phyloP scores from a whole-genome alignment of 2,888 invertebrate genomes.

The Hesperia comma region DNA sequence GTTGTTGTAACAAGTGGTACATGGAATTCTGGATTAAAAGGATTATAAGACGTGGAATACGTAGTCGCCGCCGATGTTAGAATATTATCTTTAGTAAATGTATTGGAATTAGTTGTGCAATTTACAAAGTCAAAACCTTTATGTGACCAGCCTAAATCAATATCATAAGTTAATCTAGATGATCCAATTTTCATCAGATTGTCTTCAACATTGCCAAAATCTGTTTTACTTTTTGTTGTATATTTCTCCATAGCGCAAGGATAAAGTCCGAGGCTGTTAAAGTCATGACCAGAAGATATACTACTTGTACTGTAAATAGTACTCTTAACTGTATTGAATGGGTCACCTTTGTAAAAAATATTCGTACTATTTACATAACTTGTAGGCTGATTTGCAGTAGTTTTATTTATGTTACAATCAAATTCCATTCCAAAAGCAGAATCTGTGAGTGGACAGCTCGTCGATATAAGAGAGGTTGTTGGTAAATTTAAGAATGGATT shows the following conservation, averaged over 20 bases:
- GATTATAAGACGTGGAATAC: constrained; percentile 72
- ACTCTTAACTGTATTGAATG: constrained; percentile 70
- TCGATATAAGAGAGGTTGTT: constrained; percentile 67
- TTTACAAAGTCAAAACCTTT: constrained; percentile 78
- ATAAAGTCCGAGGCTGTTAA: constrained; percentile 73
- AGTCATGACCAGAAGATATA: constrained; percentile 75
- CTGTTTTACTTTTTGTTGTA: constrained; percentile 70
- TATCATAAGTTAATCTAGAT: constrained; percentile 76
- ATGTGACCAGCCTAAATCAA: constrained; percentile 79
- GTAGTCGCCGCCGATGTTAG: constrained; percentile 65
- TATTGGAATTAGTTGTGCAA: constrained; percentile 64
- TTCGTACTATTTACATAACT: constrained; percentile 63
- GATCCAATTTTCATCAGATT: constrained; percentile 78
- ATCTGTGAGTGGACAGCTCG: constrained; percentile 63
- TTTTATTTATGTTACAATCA: constrained; percentile 70
- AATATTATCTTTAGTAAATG: constrained; percentile 71
- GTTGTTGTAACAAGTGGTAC: constrained; percentile 69
- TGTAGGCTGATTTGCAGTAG: constrained; percentile 60
- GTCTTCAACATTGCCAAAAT: constrained; percentile 72
- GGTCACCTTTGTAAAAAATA: constrained; percentile 75
- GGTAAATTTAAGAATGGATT: constrained; percentile 74
- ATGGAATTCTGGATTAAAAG: constrained; percentile 78
- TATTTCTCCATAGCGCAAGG: constrained; percentile 81
- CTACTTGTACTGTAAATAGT: constrained; percentile 77
- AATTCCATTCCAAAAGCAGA: constrained; percentile 69